These are phyloP conservation scores for Talpa occidentalis DNA, from an alignment of 2,113 vertebrate species.

Conservation along the genomic window DNA sequence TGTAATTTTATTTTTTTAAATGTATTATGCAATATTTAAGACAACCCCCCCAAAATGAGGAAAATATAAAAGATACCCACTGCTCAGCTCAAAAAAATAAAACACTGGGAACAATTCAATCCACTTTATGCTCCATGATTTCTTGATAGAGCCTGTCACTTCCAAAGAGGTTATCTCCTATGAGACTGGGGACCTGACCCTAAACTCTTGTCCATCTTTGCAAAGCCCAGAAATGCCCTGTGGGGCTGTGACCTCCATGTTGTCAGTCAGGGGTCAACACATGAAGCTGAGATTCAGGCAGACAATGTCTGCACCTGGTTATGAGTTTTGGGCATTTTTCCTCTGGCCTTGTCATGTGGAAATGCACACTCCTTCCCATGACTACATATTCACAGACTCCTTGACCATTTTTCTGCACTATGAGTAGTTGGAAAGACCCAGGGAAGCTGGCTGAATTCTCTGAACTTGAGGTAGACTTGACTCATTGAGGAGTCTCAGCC, in stretches of 20 bases:
- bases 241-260: background rate
- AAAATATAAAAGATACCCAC: background rate
- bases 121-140: background rate
- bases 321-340: background rate
- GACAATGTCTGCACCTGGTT: background rate
- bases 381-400: too few species aligned
- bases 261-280: background rate
- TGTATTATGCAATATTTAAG: constrained; percentile 20
- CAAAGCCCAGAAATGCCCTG: background rate
- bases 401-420: background rate
- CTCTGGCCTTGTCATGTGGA: background rate
- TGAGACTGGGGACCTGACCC: background rate
- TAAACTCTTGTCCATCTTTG: background rate
- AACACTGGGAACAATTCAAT: background rate
- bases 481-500: background rate
- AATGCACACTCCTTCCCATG: background rate
- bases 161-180: background rate
- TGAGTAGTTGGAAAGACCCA: too few species aligned
- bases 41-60: background rate
- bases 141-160: background rate
- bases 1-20: constrained; percentile 45
- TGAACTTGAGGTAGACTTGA: background rate
- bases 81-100: constrained; percentile 20
- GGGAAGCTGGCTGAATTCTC: background rate
- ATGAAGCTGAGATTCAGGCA: background rate